Conservation (phyloP, 2,888 invertebrate genomes). For the Rotaria magnacalcarata region DNA sequence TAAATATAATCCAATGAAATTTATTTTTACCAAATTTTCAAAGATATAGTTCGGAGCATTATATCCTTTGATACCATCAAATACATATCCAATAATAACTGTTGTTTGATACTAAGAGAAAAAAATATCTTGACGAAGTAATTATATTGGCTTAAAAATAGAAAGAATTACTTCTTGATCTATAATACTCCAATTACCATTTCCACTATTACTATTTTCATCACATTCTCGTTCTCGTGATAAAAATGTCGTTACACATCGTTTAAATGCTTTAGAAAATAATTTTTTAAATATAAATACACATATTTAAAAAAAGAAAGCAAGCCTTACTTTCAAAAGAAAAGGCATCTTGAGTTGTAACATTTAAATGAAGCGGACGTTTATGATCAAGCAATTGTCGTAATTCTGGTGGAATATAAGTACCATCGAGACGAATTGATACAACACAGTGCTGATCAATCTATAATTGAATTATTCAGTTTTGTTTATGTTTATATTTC, state of each 20-base stretch:
- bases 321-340: neutral
- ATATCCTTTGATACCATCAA: constrained; percentile 8
- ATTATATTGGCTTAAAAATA: too few species aligned
- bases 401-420: neutral
- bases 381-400: constrained; percentile 12
- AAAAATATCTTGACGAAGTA: neutral
- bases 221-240: constrained; percentile 16
- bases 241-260: constrained; percentile 21
- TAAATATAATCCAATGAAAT: neutral
- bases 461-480: neutral
- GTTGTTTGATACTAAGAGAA: neutral
- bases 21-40: neutral
- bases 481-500: neutral
- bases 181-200: neutral
- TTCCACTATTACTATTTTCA: neutral
- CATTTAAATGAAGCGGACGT: neutral
- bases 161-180: neutral
- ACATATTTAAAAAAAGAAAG: too few species aligned
- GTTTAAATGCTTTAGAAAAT: neutral
- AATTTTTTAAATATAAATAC: too few species aligned
- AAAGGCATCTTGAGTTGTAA: constrained; percentile 17
- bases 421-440: constrained; percentile 6
- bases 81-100: neutral
- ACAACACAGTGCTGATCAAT: constrained; percentile 20
- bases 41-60: neutral